Conservation (phyloP, 2,113 vertebrate species). For the Eubucco bourcierii region DNA sequence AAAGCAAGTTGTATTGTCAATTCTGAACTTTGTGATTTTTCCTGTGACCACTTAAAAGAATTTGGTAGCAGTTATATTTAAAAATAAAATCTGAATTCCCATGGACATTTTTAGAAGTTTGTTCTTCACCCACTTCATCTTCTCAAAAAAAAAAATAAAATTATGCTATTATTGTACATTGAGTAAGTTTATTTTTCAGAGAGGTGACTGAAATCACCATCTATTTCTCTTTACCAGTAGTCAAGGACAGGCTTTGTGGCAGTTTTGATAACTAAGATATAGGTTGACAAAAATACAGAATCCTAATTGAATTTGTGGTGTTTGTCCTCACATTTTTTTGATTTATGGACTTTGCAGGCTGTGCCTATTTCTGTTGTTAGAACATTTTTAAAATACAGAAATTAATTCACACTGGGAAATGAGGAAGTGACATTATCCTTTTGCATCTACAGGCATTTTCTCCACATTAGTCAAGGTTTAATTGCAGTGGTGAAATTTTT, state of each 20-base stretch:
- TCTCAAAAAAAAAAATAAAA: background rate
- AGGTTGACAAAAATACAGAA: background rate
- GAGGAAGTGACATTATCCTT: background rate
- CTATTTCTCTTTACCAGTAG: background rate
- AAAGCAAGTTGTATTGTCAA: background rate
- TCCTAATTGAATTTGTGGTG: background rate
- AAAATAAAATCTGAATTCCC: background rate
- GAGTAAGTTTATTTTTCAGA: background rate
- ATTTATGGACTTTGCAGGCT: background rate
- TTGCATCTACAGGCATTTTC: background rate
- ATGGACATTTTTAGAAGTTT: background rate
- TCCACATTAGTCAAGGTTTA: constrained; percentile 7
- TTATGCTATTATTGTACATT: background rate
- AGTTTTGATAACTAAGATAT: background rate
- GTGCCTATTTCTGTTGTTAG: background rate
- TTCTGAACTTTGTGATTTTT: background rate
- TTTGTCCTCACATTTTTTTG: background rate
- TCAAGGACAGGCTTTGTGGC: background rate
- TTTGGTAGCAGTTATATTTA: background rate
- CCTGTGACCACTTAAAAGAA: background rate
- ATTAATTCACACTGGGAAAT: background rate
- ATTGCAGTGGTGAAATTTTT: constrained; percentile 1
- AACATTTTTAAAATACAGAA: background rate
- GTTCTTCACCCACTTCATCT: background rate
- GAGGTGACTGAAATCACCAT: background rate